Evolutionary conservation across 2,113 vertebrate species (phyloP).

Genomic region (Lethenteron reissneri): DNA sequence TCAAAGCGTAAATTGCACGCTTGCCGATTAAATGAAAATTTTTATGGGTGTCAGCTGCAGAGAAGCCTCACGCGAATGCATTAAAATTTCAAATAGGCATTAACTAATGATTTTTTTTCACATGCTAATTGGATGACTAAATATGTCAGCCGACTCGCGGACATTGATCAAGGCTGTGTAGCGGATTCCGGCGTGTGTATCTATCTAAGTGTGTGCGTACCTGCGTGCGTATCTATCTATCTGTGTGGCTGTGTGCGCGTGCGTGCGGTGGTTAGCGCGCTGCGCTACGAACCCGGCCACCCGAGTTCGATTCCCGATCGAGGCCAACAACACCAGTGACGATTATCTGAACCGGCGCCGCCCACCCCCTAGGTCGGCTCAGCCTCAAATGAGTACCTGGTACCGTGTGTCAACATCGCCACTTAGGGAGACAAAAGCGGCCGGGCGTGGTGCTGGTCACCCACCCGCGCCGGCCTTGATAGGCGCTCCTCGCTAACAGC

Average conservation of each 20-base stretch:
- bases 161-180: neutral
- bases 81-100: slow-evolving; percentile 6
- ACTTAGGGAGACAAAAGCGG: no score
- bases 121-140: slow-evolving; percentile 5
- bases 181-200: neutral
- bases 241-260: neutral
- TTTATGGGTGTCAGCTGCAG: neutral
- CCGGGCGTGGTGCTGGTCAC: no score
- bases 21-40: slow-evolving; percentile 4
- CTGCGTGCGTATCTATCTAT: neutral
- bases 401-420: no score
- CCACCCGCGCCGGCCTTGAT: no score
- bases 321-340: no score
- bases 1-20: neutral
- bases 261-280: neutral
- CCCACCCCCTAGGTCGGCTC: no score
- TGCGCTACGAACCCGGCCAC: no score
- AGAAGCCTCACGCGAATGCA: neutral
- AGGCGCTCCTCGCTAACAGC: no score
- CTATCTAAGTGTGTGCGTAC: neutral
- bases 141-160: slow-evolving; percentile 1
- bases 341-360: no score
- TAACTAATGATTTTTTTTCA: slow-evolving; percentile 2
- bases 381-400: no score
- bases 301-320: no score